phyloP scores from a whole-genome alignment of 35 echinoderm and acorn worm genomes.

The Apostichopus japonicus region DNA sequence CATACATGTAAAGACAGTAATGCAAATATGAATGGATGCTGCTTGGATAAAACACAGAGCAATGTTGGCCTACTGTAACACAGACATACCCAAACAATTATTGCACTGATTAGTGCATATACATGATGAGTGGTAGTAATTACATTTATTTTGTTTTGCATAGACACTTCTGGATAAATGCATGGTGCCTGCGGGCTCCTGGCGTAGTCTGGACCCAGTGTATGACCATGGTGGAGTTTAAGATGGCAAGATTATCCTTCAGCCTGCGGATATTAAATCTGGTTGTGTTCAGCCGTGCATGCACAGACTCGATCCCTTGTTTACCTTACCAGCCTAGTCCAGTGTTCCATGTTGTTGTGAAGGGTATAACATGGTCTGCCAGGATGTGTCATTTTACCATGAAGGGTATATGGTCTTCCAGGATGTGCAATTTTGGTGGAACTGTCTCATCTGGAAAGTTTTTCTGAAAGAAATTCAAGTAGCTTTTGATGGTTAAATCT shows the following conservation, averaged over 20 bases:
- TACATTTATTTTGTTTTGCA: background rate
- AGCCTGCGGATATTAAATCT: background rate
- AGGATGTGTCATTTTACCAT: slow-evolving; percentile 22
- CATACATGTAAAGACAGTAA: no score
- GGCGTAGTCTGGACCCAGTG: slow-evolving; percentile 50
- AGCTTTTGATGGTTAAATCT: slow-evolving; percentile 46
- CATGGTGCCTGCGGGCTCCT: background rate
- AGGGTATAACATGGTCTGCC: slow-evolving; percentile 45
- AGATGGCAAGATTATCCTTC: slow-evolving; percentile 1
- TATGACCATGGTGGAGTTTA: slow-evolving; percentile 14
- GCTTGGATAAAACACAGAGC: no score
- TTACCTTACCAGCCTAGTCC: slow-evolving; percentile 36
- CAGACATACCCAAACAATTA: no score
- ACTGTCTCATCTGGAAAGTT: slow-evolving; percentile 36
- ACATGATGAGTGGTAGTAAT: no score
- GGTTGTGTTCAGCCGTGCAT: slow-evolving; percentile 23
- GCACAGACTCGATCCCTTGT: slow-evolving; percentile 28
- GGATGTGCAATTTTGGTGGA: slow-evolving; percentile 67
- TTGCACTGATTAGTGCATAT: no score
- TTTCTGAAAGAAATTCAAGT: slow-evolving; percentile 35
- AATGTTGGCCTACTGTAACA: no score
- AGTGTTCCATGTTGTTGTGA: slow-evolving; percentile 11
- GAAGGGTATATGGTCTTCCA: slow-evolving; percentile 54
- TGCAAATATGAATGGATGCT: no score
- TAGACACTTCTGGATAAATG: no score